Conservation (phyloP, 2,888 invertebrate genomes). For the Drosophila pseudotalamancana region DNA sequence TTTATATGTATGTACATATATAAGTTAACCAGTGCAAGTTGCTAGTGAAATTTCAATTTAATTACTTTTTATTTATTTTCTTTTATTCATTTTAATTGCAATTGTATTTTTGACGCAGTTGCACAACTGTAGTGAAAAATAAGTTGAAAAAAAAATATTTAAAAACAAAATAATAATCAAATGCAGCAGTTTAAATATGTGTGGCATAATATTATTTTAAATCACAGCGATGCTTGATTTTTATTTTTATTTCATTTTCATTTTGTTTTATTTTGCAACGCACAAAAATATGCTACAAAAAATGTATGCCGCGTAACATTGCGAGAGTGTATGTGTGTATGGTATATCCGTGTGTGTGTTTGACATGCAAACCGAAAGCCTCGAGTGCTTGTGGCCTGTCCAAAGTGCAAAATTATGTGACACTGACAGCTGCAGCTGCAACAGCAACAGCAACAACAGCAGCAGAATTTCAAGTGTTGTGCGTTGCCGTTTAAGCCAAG, state of each 20-base stretch:
- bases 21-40: neutral
- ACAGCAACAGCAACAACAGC: conserved; percentile 16
- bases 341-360: conserved; percentile 44
- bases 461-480: conserved; percentile 49
- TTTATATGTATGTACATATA: neutral
- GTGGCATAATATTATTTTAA: conserved; percentile 41
- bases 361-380: conserved; percentile 57
- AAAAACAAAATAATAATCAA: conserved; percentile 18
- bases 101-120: conserved; percentile 12
- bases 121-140: neutral
- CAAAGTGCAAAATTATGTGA: conserved; percentile 68
- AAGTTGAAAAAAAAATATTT: conserved; percentile 1
- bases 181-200: conserved; percentile 31
- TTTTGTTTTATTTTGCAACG: conserved; percentile 13
- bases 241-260: conserved; percentile 12
- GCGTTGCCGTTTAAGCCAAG: conserved; percentile 65
- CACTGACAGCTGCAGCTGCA: conserved; percentile 60
- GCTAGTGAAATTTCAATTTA: conserved; percentile 31
- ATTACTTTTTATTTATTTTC: conserved; percentile 22
- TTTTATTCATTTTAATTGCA: conserved; percentile 31
- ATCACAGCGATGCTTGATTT: conserved; percentile 18
- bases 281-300: conserved; percentile 52
- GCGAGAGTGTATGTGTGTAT: conserved; percentile 3
- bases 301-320: conserved; percentile 27
- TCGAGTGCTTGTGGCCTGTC: conserved; percentile 66